Conservation (phyloP, 2,113 vertebrate genomes). For the Hypanus sabinus region DNA sequence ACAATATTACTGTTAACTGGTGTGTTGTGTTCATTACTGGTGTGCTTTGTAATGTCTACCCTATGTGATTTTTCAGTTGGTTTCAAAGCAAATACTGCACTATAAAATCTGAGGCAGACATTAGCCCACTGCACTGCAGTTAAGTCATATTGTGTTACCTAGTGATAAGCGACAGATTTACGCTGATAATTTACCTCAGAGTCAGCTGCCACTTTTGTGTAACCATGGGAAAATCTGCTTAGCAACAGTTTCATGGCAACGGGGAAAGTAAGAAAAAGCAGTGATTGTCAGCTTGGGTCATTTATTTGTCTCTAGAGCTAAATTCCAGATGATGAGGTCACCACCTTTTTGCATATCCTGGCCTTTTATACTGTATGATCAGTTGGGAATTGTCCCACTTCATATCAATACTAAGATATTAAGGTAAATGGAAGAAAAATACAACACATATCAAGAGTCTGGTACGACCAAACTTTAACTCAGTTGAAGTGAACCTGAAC, state of each 20-base stretch:
- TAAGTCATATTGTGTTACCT: neutral
- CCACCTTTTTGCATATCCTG: neutral
- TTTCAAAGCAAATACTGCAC: neutral
- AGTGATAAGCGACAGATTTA: neutral
- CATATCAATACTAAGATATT: neutral
- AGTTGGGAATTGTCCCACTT: neutral
- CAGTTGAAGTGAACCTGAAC: neutral
- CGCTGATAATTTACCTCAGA: neutral
- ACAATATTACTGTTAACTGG: neutral
- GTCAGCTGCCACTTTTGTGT: neutral
- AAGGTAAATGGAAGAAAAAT: neutral
- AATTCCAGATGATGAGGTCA: neutral
- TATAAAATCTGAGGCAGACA: neutral
- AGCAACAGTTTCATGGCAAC: slow-evolving; percentile 25
- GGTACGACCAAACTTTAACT: neutral
- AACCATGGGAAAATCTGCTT: neutral
- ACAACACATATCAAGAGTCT: neutral
- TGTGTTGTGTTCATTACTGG: too few relatives aligned
- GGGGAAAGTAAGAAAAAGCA: neutral
- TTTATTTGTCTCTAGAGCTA: neutral
- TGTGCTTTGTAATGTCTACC: neutral
- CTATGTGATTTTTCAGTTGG: neutral
- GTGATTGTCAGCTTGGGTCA: slow-evolving; percentile 4
- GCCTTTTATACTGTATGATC: neutral
- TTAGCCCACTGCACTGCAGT: neutral